Percentiles rank a stretch among this genome's conserved stretches.
Evolutionary conservation across 2,888 invertebrate species (phyloP).

Genomic region (Apamea monoglypha): DNA sequence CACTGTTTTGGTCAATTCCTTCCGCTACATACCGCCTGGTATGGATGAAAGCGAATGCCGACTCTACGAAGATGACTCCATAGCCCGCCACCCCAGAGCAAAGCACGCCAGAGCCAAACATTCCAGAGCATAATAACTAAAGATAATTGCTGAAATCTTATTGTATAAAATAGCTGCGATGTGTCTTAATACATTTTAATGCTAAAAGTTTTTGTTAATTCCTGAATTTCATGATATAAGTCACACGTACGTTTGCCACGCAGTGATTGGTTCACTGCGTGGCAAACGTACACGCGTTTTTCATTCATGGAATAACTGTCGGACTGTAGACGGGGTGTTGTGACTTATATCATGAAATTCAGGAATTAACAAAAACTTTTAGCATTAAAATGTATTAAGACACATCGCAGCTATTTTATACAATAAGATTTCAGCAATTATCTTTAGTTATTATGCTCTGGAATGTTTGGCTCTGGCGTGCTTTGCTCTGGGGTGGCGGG

Average conservation of each 20-base stretch:
- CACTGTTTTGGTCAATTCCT: conserved; percentile 75
- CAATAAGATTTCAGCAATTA: too few species aligned
- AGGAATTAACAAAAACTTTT: neutral
- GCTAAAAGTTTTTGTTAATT: neutral
- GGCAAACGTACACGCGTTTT: neutral
- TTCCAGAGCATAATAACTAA: neutral
- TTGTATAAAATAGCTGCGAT: neutral
- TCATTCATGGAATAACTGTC: too few species aligned
- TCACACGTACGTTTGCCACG: too few species aligned
- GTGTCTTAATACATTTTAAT: neutral
- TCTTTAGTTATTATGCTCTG: neutral
- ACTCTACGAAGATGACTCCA: conserved; percentile 65
- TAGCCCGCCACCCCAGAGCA: neutral
- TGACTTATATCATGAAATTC: neutral
- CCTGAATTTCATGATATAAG: neutral
- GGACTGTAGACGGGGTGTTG: neutral
- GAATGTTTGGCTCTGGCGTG: neutral
- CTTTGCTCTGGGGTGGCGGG: neutral
- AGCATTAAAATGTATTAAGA: neutral
- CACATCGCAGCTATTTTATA: neutral
- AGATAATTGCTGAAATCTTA: too few species aligned
- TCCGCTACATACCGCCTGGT: conserved; percentile 74
- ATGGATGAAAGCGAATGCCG: conserved; percentile 67
- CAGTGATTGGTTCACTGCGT: neutral
- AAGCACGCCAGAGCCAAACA: neutral